Base-by-base conservation (phyloP, 2,797 vertebrate species). In the Phoebastria nigripes region DNA sequence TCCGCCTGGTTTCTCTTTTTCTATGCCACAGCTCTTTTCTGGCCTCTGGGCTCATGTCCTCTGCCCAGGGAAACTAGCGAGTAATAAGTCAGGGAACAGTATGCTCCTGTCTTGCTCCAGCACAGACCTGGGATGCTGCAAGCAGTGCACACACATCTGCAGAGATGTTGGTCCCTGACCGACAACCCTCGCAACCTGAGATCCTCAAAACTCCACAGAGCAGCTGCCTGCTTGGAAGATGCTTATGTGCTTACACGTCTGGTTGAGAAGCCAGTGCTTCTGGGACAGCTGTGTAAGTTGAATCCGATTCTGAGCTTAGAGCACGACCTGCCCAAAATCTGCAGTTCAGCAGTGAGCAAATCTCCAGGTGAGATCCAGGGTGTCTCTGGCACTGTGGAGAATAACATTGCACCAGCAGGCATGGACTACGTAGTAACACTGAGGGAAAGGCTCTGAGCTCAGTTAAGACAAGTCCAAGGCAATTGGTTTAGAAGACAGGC, bases 351-450 rank as follows among this genome's bases (percentile, higher is more conserved):
- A 51, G 25, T 5, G 29, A 83, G 80, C 13, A 83, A 44, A 81
- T 15, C 29, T 72, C 65, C 46, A 65, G 56, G 28, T 46, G 76
- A 94, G 58, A 37, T 79, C 39, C 67, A 65, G 65, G 65, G 58
- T 3, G 12, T 41, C 35, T 47, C 54, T 90, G 42, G 41, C 58
- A 17, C 49, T 24, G 29, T 19, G 9, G 12, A 54, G 55, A 67
- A 41, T 22, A 65, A 33, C 37, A 18, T 8, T 14, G 24, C 42
- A 41, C 19, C 31, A 66, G 28, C 54, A 78, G 54, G 24, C 3
- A 17, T 5, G 3, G 17, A 41, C 61, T 28, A 35, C 8, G 3
- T 1, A 78, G 58, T 6, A 79, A 18, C 19, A 42, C 0, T 15
- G 63, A 62, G 35, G n/a, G 20, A 73, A 74, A 56, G 26, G n/a